Base-by-base conservation (phyloP, 2,888 invertebrate genomes). In the Rotaria socialis region DNA sequence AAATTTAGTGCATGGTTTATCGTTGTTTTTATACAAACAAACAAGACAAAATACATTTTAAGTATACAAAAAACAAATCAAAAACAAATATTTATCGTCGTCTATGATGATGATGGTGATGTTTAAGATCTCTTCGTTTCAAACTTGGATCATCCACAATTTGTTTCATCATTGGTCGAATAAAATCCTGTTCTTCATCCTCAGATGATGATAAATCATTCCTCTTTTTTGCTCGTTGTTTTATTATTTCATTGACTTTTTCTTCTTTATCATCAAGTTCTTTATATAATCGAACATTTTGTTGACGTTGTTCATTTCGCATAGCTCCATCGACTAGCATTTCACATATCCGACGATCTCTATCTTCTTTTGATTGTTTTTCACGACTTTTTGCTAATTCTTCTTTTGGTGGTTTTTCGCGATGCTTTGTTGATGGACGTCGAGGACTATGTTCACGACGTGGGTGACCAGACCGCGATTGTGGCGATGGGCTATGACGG, bases 81-180 rank as follows among this genome's bases (percentile, higher is more conserved):
- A 24, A 16, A 14, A 67, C 11, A 67, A 67, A 11, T 67, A 16
- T 67, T 35, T 67, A 67, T 67, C 35, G 67, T 19, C 67, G 67
- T 67, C 35, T 67, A 67, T 67, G n/a, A 67, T 67, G 67, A 67
- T 67, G 35, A 67, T 67, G 35, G 35, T 67, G 67, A 47, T 80
- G 80, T 80, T 80, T 80, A 47, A 80, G 43, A 80, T 80, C 80
- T 22, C 80, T 16, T 80, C 80, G 14, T 24, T 80, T 43, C 11
- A 80, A n/a, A 47, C 47, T 43, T 80, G 80, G 80, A 47, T 80
- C 80, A 47, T 80, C 47, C 24, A 80, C 24, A 47, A 47, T 14
- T 80, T 80, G 80, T 80, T 47, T 80, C 47, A 80, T 47, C 80
- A 80, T 80, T n/a, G 80, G 80, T 43, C 14, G 43, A 24, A 80